A percentile compares a stretch with the other conserved stretches of the same genome.
Evolutionary conservation across 2,113 vertebrate species (phyloP).

Genomic region (Rana temporaria): DNA sequence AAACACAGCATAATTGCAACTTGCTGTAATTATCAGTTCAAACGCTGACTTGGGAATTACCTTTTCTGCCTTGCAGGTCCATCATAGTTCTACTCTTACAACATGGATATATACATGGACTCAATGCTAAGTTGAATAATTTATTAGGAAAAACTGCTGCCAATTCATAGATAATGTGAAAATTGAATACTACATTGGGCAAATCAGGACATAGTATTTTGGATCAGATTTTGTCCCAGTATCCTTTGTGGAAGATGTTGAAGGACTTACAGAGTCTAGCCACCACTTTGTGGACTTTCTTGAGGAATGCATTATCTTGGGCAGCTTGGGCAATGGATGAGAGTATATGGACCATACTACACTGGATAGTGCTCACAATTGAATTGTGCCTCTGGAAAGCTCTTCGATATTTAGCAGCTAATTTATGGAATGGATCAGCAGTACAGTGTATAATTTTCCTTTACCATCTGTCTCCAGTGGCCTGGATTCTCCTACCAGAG

Average conservation of each 20-base stretch:
- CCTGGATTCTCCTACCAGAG: constrained; percentile 43
- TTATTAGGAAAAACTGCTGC: not conserved
- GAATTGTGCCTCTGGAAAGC: constrained; percentile 17
- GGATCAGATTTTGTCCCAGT: too few species aligned
- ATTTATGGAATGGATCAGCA: constrained; percentile 15
- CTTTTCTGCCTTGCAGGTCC: not conserved
- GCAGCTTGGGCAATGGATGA: constrained; percentile 13
- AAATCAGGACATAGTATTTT: too few species aligned
- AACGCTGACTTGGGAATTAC: not conserved
- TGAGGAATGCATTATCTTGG: constrained; percentile 17
- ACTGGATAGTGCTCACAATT: not conserved
- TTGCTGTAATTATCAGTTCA: not conserved
- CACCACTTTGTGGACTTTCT: not conserved
- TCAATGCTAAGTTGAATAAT: not conserved
- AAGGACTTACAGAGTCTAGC: not conserved
- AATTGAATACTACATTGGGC: too few species aligned
- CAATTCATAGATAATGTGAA: not conserved
- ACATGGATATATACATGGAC: not conserved
- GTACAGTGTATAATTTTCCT: not conserved
- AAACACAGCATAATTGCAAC: not conserved
- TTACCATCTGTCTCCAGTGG: not conserved
- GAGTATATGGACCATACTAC: not conserved
- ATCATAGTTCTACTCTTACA: not conserved
- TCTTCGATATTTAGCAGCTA: not conserved
- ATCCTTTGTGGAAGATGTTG: not conserved